Evolutionary conservation across 1,140 invertebrate species (phyloP).

Genomic region (Homalodisca vitripennis): DNA sequence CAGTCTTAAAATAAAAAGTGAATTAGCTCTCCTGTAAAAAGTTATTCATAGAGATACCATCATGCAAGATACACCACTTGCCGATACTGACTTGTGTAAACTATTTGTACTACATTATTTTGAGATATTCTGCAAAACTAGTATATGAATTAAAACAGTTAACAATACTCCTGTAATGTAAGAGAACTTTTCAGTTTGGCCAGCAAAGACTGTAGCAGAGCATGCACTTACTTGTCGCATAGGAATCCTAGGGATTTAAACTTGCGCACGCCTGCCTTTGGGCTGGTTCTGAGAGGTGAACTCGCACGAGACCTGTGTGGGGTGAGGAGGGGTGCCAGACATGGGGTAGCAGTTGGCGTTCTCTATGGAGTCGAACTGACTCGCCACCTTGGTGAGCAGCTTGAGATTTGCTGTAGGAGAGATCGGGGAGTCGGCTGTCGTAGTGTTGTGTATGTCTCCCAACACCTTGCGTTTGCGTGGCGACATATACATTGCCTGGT

Average conservation of each 20-base stretch:
- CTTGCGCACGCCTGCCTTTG: constrained; percentile 45
- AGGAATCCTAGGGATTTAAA: constrained; percentile 58
- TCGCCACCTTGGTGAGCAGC: constrained; percentile 56
- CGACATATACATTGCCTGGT: background rate
- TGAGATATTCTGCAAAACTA: too few species aligned
- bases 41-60: too few species aligned
- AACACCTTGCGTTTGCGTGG: constrained; percentile 54
- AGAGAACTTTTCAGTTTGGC: too few species aligned
- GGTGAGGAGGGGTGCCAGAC: background rate
- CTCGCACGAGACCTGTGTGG: background rate
- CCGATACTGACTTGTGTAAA: too few species aligned
- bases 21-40: too few species aligned
- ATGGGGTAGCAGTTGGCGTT: constrained; percentile 34
- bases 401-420: constrained; percentile 59
- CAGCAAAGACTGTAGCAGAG: too few species aligned
- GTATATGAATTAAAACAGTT: too few species aligned
- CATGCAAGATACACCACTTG: too few species aligned
- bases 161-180: too few species aligned
- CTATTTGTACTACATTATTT: too few species aligned
- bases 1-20: too few species aligned
- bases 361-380: constrained; percentile 47
- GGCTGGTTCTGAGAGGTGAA: background rate
- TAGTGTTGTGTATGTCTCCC: constrained; percentile 51
- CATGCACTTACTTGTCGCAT: constrained; percentile 58
- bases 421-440: constrained; percentile 53